Conservation (phyloP, 2,888 invertebrate genomes). For the Hypolimnas misippus region DNA sequence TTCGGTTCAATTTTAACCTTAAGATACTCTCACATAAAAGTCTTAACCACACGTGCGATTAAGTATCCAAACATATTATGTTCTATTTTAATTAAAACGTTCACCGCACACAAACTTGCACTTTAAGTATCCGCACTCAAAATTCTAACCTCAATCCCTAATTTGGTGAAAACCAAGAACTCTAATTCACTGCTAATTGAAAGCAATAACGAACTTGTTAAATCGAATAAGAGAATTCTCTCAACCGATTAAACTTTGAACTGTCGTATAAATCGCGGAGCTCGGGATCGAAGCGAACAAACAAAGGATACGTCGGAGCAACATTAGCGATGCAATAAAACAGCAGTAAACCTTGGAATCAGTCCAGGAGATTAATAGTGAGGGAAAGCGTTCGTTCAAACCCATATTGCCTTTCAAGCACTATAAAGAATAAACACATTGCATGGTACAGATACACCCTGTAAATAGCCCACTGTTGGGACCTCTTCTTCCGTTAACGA, state of each 20-base stretch:
- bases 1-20: not conserved
- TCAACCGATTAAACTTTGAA: constrained; percentile 39
- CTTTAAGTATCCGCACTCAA: not conserved
- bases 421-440: constrained; percentile 21
- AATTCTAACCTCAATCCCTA: constrained; percentile 23
- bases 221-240: constrained; percentile 33
- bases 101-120: not conserved
- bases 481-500: too few relatives aligned
- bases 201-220: constrained; percentile 37
- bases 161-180: constrained; percentile 32
- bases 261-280: constrained; percentile 37
- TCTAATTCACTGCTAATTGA: constrained; percentile 45
- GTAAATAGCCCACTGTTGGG: not conserved
- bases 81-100: not conserved
- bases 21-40: not conserved
- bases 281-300: constrained; percentile 18
- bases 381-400: constrained; percentile 47
- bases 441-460: not conserved
- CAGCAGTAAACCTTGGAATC: constrained; percentile 56
- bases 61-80: not conserved
- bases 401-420: constrained; percentile 40
- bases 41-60: not conserved
- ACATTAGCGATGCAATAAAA: constrained; percentile 57
- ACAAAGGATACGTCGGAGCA: constrained; percentile 31
- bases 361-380: constrained; percentile 56